A percentile compares a stretch with the other conserved stretches of the same genome.
Conservation (phyloP, 2,113 vertebrate genomes). For the Paradoxurus hermaphroditus region DNA sequence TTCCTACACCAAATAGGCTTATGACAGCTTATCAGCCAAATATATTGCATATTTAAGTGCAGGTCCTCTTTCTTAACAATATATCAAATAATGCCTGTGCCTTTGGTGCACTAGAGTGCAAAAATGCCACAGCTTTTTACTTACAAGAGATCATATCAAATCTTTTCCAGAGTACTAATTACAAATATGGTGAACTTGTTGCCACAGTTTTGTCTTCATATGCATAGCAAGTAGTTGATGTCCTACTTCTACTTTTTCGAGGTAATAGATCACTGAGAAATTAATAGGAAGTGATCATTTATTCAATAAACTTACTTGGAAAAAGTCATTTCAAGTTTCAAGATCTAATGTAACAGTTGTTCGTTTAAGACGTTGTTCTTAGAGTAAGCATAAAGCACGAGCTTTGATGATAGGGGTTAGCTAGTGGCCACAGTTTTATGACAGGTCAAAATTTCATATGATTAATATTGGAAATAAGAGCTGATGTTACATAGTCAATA, state of each 20-base stretch:
- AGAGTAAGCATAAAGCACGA: neutral
- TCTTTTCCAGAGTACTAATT: slow-evolving; percentile 42
- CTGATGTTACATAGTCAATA: neutral
- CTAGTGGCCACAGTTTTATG: neutral
- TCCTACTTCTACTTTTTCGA: neutral
- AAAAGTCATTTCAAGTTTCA: slow-evolving; percentile 17
- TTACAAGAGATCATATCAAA: neutral
- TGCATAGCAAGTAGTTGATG: slow-evolving; percentile 3
- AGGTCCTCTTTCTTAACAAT: neutral
- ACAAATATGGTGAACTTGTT: slow-evolving; percentile 37
- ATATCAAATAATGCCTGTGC: slow-evolving; percentile 11
- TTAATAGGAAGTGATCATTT: slow-evolving; percentile 38
- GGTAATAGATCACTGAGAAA: slow-evolving; percentile 36
- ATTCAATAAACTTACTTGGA: neutral
- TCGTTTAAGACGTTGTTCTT: neutral
- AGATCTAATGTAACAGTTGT: neutral
- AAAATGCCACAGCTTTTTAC: slow-evolving; percentile 47
- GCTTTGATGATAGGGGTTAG: neutral
- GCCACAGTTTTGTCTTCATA: neutral
- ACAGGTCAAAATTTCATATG: slow-evolving; percentile 2
- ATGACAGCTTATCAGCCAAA: neutral
- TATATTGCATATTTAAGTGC: neutral
- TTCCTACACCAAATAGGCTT: neutral
- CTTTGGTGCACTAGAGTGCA: neutral
- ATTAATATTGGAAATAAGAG: neutral